Evolutionary conservation across 2,113 vertebrate species (phyloP), one percentile per base, ranked within the genome.

Genomic region (Bagarius yarrelli): DNA sequence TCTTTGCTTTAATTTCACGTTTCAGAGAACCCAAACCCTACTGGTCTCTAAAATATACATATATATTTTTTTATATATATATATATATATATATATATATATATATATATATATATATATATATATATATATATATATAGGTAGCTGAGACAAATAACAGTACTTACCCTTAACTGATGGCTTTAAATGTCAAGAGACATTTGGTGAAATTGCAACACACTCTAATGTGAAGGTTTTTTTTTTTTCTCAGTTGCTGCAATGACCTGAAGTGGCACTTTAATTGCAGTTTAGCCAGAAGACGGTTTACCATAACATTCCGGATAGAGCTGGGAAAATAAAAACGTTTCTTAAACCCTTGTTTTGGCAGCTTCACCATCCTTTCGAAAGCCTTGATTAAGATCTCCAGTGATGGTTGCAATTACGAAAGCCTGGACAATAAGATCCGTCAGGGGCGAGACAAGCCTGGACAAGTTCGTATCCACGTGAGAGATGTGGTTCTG

Each of bases 261-360:
- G 25, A 47, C 75, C 76, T 78, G 34, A 76, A 79, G 79, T 74
- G 56, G 66, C 21, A 16, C 75, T 61, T 30, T 86, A 82, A 83
- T 79, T 81, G 71, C 50, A 47, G 67, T 25, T 79, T 84, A 56
- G 55, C 40, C 25, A 79, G 27, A 70, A 79, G 63, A 84, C 30
- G 47, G n/a, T 53, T 73, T 59, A 34, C 61, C 70, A n/a, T 52
- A 66, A 64, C 32, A 53, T 32, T 64, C 61, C 25, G 63, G 61
- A 59, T n/a, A n/a, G 27, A 52, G 44, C 59, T 77, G 36, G 21
- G 52, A 30, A 72, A 63, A 77, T 40, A 83, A 78, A 71, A 50
- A 72, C 30, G 9, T 72, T 76, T 53, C 15, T 72, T 84, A 84
- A 84, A 81, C 79, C 11, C 74, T 83, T 76, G 53, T 70, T 63